These are phyloP conservation scores for Trichonephila inaurata DNA, from an alignment of 1,140 invertebrate species.

Conservation along the genomic window DNA sequence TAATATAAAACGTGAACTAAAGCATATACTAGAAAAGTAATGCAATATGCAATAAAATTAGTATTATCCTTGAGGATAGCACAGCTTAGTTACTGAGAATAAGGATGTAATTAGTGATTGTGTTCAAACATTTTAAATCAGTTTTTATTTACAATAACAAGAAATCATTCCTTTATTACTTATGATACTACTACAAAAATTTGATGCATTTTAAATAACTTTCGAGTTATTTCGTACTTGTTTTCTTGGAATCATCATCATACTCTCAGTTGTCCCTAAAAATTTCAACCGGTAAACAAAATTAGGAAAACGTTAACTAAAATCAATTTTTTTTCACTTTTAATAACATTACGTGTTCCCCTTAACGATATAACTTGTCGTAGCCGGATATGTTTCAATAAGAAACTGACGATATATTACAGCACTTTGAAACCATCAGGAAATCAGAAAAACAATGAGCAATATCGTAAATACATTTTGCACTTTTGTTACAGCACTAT, in stretches of 20 bases:
- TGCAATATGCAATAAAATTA: too few relatives aligned
- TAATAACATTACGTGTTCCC: constrained; percentile 45
- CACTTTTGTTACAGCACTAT: constrained; percentile 33
- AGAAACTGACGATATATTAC: constrained; percentile 23
- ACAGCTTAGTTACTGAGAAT: too few relatives aligned
- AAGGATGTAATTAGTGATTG: too few relatives aligned
- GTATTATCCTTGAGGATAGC: too few relatives aligned
- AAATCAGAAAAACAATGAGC: constrained; percentile 65
- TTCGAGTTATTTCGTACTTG: not conserved
- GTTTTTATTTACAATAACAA: too few relatives aligned
- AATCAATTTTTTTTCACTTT: constrained; percentile 27
- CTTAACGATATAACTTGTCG: not conserved
- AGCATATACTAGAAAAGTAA: too few relatives aligned
- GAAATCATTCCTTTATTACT: too few relatives aligned
- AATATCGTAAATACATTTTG: constrained; percentile 40
- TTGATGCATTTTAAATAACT: not conserved
- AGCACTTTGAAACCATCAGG: constrained; percentile 4
- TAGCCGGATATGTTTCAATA: constrained; percentile 62
- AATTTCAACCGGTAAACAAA: not conserved
- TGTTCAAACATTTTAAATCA: too few relatives aligned
- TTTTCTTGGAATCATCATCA: not conserved
- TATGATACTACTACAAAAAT: too few relatives aligned
- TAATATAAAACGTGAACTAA: too few relatives aligned
- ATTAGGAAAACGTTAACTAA: not conserved
- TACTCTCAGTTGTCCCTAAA: not conserved